Evolutionary conservation across 2,113 vertebrate species (phyloP), one percentile per base, ranked within the genome.

Genomic region (Corvus hawaiiensis): DNA sequence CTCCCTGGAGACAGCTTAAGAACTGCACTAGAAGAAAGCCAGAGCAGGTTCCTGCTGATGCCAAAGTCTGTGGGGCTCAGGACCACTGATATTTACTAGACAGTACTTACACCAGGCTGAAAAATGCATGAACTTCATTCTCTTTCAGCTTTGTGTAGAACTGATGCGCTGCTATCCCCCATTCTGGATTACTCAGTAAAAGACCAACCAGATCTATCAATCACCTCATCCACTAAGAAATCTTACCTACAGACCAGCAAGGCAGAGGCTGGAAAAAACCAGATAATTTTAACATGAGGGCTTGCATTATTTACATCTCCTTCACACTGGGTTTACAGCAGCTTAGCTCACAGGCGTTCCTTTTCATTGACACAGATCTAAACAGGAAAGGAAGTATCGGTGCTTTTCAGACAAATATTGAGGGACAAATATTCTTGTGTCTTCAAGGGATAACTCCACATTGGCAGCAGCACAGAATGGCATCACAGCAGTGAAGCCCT

Each of bases 401-500:
- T 37, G 73, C n/a, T 86, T 75, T 77, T 66, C 51, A 80, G 71
- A 63, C 46, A 91, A 85, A 96, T 83, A 69, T 0, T 16, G 35
- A 89, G 71, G 32, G 91, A 93, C 77, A 78, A 64, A 86, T 75
- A 83, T 27, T 73, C 72, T 51, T 5, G 3, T 80, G 35, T 35
- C 75, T 88, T 85, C 39, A 77, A 94, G 75, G 33, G n/a, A 39
- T 55, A 93, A 56, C 37, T 84, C 59, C 78, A 33, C 44, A 19
- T 0, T 33, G 59, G 67, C 56, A 83, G 72, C 24, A 69, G 64
- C 79, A 71, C 63, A 77, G 67, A 76, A 79, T 14, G 67, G 71
- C 59, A 88, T 43, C 90, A 44, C 84, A 95, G 78, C 79, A 95
- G 59, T 58, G 79, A 90, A 88, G 63, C 63, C 91, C 89, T 44